A percentile compares a stretch with the other conserved stretches of the same genome.
These are phyloP conservation scores for Acrossocheilus fasciatus DNA, from an alignment of 2,797 vertebrate species.

Conservation along the genomic window DNA sequence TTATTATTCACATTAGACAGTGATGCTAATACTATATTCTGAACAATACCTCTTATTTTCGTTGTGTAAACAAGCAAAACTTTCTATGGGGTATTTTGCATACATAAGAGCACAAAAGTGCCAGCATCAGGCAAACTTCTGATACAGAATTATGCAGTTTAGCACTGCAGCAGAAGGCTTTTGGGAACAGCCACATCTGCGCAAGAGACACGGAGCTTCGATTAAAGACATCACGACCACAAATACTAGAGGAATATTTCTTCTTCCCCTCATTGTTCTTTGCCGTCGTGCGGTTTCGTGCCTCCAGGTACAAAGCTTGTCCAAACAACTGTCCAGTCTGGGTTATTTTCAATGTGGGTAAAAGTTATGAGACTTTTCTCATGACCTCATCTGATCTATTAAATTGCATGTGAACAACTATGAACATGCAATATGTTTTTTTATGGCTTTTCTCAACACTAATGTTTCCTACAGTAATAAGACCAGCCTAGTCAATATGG, in stretches of 20 bases:
- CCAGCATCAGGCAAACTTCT: neutral
- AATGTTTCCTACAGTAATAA: neutral
- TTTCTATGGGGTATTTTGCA: conserved; percentile 7
- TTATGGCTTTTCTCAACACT: neutral
- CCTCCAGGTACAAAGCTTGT: conserved; percentile 37
- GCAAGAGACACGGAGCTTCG: conserved; percentile 31
- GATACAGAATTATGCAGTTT: neutral
- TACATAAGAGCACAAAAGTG: neutral
- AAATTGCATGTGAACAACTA: neutral
- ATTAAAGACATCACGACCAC: neutral
- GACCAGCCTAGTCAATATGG: neutral
- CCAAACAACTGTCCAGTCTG: conserved; percentile 3
- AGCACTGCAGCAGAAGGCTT: neutral
- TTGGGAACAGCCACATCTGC: neutral
- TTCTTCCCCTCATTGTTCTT: conserved; percentile 54
- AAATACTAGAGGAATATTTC: conserved; percentile 51
- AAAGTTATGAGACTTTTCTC: conserved; percentile 15
- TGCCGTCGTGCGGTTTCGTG: conserved; percentile 36
- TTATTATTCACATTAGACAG: neutral
- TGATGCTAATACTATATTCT: neutral
- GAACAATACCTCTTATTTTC: neutral
- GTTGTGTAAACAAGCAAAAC: neutral
- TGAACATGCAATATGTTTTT: neutral
- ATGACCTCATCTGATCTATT: neutral
- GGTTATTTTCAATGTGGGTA: neutral